Conservation (phyloP, 1,140 invertebrate genomes). For the Theocolax elegans region DNA sequence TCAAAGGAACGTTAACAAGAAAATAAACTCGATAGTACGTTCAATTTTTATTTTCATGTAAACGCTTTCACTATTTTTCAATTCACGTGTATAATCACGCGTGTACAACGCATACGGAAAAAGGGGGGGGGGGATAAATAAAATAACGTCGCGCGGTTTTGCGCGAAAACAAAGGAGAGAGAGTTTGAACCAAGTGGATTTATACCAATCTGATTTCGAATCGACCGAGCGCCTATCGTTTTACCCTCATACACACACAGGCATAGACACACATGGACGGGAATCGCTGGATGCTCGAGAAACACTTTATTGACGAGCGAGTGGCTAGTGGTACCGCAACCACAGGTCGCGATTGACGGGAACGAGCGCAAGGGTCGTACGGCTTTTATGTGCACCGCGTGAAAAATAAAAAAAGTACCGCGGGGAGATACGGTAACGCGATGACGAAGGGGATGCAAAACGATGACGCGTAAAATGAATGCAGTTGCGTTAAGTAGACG, state of each 20-base stretch:
- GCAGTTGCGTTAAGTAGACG: not conserved
- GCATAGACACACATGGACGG: not conserved
- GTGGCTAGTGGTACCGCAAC: no score
- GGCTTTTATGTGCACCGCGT: not conserved
- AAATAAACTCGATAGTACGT: no score
- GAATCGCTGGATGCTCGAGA: not conserved
- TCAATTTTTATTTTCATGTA: no score
- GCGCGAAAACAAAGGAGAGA: no score
- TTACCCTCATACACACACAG: not conserved
- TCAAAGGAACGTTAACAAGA: no score
- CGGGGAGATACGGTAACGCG: not conserved
- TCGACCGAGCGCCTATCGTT: not conserved
- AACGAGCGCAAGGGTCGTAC: not conserved
- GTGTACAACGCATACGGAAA: no score
- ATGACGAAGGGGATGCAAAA: not conserved
- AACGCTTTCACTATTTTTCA: no score
- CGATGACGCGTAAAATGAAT: constrained; percentile 1
- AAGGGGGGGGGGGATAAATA: no score
- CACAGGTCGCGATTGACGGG: not conserved
- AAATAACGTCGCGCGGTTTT: no score
- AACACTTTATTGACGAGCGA: not conserved
- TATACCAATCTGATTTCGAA: not conserved
- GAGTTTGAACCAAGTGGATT: no score
- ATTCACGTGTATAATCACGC: no score
- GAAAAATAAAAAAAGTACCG: not conserved